Conservation (phyloP, 2,797 vertebrate genomes). For the Ataeniobius toweri region DNA sequence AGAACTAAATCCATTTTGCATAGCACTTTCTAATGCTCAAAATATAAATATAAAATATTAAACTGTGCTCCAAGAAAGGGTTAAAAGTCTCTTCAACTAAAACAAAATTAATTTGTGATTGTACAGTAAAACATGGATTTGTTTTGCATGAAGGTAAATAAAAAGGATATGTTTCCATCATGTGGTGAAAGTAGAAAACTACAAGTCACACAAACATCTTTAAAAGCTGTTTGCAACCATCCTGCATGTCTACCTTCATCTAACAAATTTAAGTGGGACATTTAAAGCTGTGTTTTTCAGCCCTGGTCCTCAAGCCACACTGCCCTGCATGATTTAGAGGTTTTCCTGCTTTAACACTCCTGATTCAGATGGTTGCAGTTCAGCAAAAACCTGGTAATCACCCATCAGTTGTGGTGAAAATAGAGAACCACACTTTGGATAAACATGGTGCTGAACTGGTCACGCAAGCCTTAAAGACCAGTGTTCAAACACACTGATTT, state of each 20-base stretch:
- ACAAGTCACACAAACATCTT: slow-evolving; percentile 22
- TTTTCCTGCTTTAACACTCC: too few relatives aligned
- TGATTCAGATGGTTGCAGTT: too few relatives aligned
- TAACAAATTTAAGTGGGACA: neutral
- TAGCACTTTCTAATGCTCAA: neutral
- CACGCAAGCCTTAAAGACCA: too few relatives aligned
- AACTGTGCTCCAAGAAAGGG: neutral
- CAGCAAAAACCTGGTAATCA: too few relatives aligned
- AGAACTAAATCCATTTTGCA: neutral
- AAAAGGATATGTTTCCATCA: slow-evolving; percentile 50
- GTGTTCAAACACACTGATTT: too few relatives aligned
- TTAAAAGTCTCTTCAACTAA: neutral
- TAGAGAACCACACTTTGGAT: too few relatives aligned
- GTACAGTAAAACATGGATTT: neutral
- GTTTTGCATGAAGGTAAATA: neutral
- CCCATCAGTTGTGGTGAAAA: too few relatives aligned
- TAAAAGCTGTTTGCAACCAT: neutral
- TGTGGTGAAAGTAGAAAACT: slow-evolving; percentile 54
- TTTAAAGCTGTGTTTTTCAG: neutral
- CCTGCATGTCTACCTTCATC: too few relatives aligned
- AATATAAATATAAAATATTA: neutral
- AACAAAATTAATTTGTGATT: too few relatives aligned
- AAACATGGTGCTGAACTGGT: too few relatives aligned
- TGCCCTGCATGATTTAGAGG: too few relatives aligned
- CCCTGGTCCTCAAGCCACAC: too few relatives aligned